Conservation (phyloP, 2,113 vertebrate species). For the Columba janthina region DNA sequence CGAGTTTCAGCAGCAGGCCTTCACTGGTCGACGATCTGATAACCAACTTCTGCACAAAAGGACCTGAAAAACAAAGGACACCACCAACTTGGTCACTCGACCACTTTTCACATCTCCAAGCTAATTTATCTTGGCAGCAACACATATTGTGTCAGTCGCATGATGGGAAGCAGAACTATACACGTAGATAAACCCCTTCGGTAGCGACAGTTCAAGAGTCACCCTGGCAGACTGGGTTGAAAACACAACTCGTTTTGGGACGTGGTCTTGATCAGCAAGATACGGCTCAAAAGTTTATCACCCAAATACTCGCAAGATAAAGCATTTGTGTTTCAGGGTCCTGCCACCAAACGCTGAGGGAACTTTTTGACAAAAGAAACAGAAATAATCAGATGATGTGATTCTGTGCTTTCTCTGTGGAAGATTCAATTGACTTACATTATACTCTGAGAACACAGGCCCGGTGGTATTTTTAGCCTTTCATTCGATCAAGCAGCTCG, state of each 20-base stretch:
- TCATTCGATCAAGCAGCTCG: background rate
- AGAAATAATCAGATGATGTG: background rate
- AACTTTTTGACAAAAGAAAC: background rate
- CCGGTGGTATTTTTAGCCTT: background rate
- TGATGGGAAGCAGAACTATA: background rate
- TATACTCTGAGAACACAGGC: background rate
- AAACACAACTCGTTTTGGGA: background rate
- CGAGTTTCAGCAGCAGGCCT: constrained; percentile 76
- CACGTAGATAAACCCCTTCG: too few species aligned
- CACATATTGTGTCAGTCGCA: too few species aligned
- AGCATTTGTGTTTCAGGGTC: background rate
- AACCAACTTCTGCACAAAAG: constrained; percentile 81
- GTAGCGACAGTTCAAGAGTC: background rate
- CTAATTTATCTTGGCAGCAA: background rate
- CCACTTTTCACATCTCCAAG: background rate
- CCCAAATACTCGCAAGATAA: background rate
- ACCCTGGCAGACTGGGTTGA: background rate
- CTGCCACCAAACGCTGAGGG: background rate
- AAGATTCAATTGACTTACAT: background rate
- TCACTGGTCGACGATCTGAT: constrained; percentile 86
- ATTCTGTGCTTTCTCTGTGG: background rate
- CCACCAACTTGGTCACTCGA: background rate
- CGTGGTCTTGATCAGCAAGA: background rate
- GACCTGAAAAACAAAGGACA: constrained; percentile 72
- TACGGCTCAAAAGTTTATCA: rapidly evolving